These are phyloP conservation scores for Drosophila colorata DNA, from an alignment of 2,888 invertebrate genomes.

Conservation along the genomic window DNA sequence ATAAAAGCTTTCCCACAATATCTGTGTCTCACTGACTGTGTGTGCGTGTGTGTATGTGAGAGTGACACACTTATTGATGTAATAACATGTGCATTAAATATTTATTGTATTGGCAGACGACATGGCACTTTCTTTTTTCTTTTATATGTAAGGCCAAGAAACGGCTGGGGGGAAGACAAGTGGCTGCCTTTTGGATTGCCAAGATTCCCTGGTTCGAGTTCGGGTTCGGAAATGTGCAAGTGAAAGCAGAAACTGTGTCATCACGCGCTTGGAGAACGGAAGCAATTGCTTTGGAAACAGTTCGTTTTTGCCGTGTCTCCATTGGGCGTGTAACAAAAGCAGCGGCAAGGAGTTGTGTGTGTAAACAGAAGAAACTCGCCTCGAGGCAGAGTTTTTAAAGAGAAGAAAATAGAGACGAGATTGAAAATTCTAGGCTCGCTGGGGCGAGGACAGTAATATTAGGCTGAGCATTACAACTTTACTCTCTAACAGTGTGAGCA, in stretches of 20 bases:
- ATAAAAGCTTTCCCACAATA: slow-evolving; percentile 71
- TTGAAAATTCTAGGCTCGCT: neutral
- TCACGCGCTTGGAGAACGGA: slow-evolving; percentile 1
- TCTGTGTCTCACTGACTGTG: slow-evolving; percentile 16
- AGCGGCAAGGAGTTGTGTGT: neutral
- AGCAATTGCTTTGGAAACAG: slow-evolving; percentile 24
- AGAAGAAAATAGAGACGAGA: neutral
- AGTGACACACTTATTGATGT: slow-evolving; percentile 78
- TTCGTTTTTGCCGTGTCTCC: slow-evolving; percentile 3
- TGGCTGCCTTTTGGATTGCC: slow-evolving; percentile 36
- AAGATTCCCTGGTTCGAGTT: slow-evolving; percentile 31
- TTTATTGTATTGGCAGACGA: slow-evolving; percentile 80
- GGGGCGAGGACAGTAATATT: too few species aligned
- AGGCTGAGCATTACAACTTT: too few species aligned
- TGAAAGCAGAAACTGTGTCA: slow-evolving; percentile 51
- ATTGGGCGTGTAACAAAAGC: slow-evolving; percentile 12
- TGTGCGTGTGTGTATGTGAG: slow-evolving; percentile 30
- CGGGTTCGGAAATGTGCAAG: slow-evolving; percentile 24
- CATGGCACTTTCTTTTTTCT: slow-evolving; percentile 71
- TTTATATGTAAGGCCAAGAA: slow-evolving; percentile 12
- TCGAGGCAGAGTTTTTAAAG: neutral
- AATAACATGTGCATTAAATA: slow-evolving; percentile 80
- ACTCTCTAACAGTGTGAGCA: too few species aligned
- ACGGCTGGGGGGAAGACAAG: slow-evolving; percentile 12
- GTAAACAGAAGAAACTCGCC: neutral